Conservation (phyloP, 2,797 vertebrate species). For the Danio aesculapii region DNA sequence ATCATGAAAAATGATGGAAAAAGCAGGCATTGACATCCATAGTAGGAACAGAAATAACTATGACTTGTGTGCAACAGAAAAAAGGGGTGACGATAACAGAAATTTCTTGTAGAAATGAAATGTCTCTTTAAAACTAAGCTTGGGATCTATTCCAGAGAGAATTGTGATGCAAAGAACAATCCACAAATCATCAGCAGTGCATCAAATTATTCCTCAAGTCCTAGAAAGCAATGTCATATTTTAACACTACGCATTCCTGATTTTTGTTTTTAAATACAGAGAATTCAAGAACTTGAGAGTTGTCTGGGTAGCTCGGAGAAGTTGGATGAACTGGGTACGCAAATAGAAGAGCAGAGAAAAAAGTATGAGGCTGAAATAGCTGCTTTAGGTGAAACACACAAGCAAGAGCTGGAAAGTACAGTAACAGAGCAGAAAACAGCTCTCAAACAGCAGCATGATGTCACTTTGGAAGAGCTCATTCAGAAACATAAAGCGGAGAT, state of each 20-base stretch:
- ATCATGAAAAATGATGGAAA: too few relatives aligned
- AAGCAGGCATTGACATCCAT: too few relatives aligned
- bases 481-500: slow-evolving; percentile 80
- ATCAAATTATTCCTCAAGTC: too few relatives aligned
- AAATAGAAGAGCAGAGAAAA: slow-evolving; percentile 83
- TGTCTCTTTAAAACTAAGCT: too few relatives aligned
- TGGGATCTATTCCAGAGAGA: too few relatives aligned
- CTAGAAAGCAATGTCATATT: neutral
- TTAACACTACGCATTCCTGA: neutral
- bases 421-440: slow-evolving; percentile 76
- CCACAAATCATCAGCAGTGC: too few relatives aligned
- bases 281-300: slow-evolving; percentile 93
- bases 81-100: too few relatives aligned
- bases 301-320: slow-evolving; percentile 81
- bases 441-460: slow-evolving; percentile 78
- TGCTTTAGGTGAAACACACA: slow-evolving; percentile 81
- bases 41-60: too few relatives aligned
- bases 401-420: slow-evolving; percentile 80
- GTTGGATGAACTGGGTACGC: slow-evolving; percentile 76
- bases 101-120: too few relatives aligned
- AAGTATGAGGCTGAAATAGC: slow-evolving; percentile 82
- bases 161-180: too few relatives aligned
- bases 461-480: slow-evolving; percentile 79
- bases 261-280: slow-evolving; percentile 79
- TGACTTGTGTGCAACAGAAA: too few relatives aligned